Evolutionary conservation across 2,888 invertebrate genomes (phyloP), one percentile per base, ranked within the genome.

Genomic region (Epinotia demarniana): DNA sequence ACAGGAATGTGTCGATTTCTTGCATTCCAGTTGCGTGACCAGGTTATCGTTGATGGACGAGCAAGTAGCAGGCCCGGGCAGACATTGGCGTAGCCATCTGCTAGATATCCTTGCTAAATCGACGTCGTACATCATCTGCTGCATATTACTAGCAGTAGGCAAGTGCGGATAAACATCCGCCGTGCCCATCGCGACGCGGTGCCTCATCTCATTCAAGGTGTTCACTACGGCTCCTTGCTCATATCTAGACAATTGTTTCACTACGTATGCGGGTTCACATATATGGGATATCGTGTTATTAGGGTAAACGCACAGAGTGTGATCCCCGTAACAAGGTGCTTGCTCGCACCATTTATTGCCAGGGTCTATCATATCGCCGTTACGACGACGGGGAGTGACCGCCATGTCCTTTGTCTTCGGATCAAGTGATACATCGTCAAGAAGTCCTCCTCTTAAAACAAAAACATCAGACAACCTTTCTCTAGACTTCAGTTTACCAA

Each of bases 181-280:
- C 71, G 79, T 72, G 13, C 92, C 91, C 77, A 78, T 85, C 13
- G 93, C 93, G n/a, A 94, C 81, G 46, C 87, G 86, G 81, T 93
- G 92, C 43, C 93, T 85, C 90, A 94, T 93, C 43, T 92, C 85
- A 82, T 94, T 94, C 3, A 93, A 76, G 12, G 89, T 91, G 79
- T 90, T 92, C 0, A 90, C 85, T 79, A 92, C 80, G 53, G 85
- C 87, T 53, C 85, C 84, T 77, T 88, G 89, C 78, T 90, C 87
- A 16, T 83, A 57, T 4, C 46, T 13, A 69, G 46, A n/a, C 23
- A 77, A 85, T 84, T 53, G 80, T 85, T 8, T 91, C 91, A 46
- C 77, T 79, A 2, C 70, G 70, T 2, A 93, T 89, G 73, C 79
- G 11, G 74, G 75, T 13, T 83, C 83, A 79, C 93, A 94, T 78